Evolutionary conservation across 2,888 invertebrate species (phyloP).

Genomic region (Dichetophora obliterata): DNA sequence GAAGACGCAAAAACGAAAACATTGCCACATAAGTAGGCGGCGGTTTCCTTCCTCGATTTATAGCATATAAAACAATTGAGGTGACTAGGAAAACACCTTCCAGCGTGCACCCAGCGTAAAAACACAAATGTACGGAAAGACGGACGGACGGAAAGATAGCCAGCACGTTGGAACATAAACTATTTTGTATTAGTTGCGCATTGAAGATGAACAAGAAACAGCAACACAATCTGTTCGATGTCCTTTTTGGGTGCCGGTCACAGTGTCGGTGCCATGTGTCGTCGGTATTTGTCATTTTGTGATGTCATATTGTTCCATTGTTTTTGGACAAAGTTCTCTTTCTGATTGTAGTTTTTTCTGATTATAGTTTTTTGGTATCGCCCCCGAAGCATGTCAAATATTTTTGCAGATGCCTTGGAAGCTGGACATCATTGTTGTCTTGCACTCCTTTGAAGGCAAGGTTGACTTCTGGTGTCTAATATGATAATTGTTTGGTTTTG

Average conservation of each 20-base stretch:
- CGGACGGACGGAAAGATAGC: neutral
- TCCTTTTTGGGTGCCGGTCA: conserved; percentile 24
- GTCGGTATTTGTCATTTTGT: conserved; percentile 35
- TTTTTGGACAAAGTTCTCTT: conserved; percentile 21
- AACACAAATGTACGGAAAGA: conserved; percentile 17
- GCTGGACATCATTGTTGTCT: neutral
- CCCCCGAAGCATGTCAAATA: conserved; percentile 33
- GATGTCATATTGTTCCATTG: conserved; percentile 40
- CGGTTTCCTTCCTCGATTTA: conserved; percentile 20
- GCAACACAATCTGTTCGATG: conserved; percentile 17
- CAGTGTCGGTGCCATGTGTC: conserved; percentile 14
- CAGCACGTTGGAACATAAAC: conserved; percentile 20
- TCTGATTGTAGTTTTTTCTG: neutral
- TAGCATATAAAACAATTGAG: conserved; percentile 30
- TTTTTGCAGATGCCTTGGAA: conserved; percentile 35
- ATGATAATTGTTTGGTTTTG: conserved; percentile 45
- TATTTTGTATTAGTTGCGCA: conserved; percentile 33
- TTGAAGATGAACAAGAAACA: neutral
- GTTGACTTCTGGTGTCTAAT: conserved; percentile 46
- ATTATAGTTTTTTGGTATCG: conserved; percentile 28
- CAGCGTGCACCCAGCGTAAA: conserved; percentile 12
- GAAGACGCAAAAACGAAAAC: conserved; percentile 18
- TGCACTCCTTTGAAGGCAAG: conserved; percentile 29
- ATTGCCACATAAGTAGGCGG: conserved; percentile 34
- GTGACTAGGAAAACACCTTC: conserved; percentile 38